Evolutionary conservation across 2,113 vertebrate species (phyloP).

Genomic region (Physeter macrocephalus): DNA sequence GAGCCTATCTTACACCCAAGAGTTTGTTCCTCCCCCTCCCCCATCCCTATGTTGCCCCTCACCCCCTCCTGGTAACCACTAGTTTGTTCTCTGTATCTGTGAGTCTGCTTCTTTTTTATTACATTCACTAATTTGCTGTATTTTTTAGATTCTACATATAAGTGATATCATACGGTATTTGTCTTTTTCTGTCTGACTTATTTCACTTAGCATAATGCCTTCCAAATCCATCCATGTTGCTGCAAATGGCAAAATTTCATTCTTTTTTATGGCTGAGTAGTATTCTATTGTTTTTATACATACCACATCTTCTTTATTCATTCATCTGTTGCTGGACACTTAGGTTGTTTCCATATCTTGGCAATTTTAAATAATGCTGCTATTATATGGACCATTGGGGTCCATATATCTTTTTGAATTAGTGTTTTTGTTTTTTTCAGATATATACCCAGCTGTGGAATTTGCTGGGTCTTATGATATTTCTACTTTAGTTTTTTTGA

Average conservation of each 20-base stretch:
- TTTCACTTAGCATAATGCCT: background rate
- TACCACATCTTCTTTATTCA: background rate
- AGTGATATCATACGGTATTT: background rate
- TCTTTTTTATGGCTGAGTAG: background rate
- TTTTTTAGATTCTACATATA: background rate
- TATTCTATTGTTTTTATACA: background rate
- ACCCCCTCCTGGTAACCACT: background rate
- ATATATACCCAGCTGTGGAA: background rate
- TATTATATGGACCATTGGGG: background rate
- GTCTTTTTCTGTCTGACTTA: background rate
- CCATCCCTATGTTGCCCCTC: background rate
- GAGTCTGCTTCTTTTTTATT: background rate
- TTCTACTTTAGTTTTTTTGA: background rate
- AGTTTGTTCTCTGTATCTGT: background rate
- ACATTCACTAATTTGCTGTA: background rate
- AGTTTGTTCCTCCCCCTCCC: background rate
- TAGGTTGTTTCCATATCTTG: background rate
- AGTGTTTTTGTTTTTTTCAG: background rate
- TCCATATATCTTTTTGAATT: background rate
- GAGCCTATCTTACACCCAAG: background rate
- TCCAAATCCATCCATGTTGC: background rate
- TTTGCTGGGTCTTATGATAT: background rate
- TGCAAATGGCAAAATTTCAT: background rate
- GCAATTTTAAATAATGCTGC: background rate
- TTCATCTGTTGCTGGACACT: background rate